Percentiles rank a stretch among this genome's conserved stretches.
These are phyloP conservation scores for Cryptosula pallasiana DNA, from an alignment of 2,888 invertebrate genomes.

Conservation along the genomic window DNA sequence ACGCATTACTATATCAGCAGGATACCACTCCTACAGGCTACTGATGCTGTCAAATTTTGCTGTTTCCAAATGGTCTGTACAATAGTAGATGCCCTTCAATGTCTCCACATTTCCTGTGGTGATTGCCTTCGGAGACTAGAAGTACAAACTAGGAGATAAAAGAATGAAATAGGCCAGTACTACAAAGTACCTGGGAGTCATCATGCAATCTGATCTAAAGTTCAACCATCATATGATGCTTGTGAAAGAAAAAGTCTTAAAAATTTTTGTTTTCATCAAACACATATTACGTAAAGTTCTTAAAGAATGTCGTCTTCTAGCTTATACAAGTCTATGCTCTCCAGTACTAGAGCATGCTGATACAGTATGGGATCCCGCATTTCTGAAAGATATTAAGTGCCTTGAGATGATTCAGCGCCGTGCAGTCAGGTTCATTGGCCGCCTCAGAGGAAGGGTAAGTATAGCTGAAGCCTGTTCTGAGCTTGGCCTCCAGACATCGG, in stretches of 20 bases:
- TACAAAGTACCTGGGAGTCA: background rate
- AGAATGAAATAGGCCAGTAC: background rate
- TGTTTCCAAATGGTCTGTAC: no score
- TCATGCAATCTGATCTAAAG: no score
- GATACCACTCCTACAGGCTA: no score
- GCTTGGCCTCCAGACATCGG: no score
- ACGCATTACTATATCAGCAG: no score
- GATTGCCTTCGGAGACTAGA: background rate
- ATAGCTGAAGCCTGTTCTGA: no score
- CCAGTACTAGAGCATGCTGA: background rate
- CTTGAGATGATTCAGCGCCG: background rate
- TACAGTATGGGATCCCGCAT: background rate
- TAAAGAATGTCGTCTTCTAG: background rate
- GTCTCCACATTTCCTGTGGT: constrained; percentile 28
- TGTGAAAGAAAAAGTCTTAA: background rate
- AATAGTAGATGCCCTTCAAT: no score
- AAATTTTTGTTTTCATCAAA: background rate
- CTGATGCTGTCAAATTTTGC: no score
- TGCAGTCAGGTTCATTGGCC: background rate
- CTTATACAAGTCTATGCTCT: background rate
- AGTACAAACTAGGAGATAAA: background rate
- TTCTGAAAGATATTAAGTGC: background rate
- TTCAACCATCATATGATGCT: no score
- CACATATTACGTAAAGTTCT: background rate
- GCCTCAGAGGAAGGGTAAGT: no score